A percentile compares a stretch with the other conserved stretches of the same genome.
Conservation (phyloP, 2,113 vertebrate genomes). For the Anseranas semipalmata region DNA sequence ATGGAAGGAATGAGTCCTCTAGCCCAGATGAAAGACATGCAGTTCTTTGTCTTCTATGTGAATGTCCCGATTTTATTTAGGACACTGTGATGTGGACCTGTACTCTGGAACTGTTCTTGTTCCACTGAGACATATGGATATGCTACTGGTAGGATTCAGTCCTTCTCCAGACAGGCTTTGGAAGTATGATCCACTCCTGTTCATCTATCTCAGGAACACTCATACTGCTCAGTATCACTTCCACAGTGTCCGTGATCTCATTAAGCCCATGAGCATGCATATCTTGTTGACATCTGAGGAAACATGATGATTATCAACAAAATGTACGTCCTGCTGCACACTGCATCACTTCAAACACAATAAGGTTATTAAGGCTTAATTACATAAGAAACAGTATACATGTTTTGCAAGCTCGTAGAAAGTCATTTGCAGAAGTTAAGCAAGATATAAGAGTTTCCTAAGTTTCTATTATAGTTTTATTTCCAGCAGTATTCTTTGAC, state of each 20-base stretch:
- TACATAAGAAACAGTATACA: conserved; percentile 72
- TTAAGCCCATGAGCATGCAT: conserved; percentile 51
- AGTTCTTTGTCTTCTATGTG: not conserved
- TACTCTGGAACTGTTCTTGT: not conserved
- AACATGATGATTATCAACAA: conserved; percentile 66
- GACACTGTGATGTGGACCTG: not conserved
- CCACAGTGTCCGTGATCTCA: conserved; percentile 35
- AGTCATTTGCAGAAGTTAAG: conserved; percentile 70
- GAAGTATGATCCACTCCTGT: not conserved
- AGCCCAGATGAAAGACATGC: not conserved
- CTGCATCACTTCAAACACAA: conserved; percentile 73
- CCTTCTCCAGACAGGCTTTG: not conserved
- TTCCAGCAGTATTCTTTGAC: conserved; percentile 80
- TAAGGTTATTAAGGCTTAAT: conserved; percentile 72
- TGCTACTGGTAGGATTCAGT: not conserved
- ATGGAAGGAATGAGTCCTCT: not conserved
- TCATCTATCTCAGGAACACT: not conserved
- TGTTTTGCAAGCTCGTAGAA: conserved; percentile 73
- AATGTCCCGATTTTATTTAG: not conserved
- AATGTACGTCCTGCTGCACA: conserved; percentile 54
- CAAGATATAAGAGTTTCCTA: conserved; percentile 73
- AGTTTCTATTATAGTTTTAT: conserved; percentile 74
- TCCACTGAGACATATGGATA: not conserved
- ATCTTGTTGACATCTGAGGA: conserved; percentile 69
- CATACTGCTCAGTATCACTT: conserved; percentile 38